These are phyloP conservation scores for Trichogramma pretiosum DNA, from an alignment of 1,140 invertebrate genomes.

Conservation along the genomic window DNA sequence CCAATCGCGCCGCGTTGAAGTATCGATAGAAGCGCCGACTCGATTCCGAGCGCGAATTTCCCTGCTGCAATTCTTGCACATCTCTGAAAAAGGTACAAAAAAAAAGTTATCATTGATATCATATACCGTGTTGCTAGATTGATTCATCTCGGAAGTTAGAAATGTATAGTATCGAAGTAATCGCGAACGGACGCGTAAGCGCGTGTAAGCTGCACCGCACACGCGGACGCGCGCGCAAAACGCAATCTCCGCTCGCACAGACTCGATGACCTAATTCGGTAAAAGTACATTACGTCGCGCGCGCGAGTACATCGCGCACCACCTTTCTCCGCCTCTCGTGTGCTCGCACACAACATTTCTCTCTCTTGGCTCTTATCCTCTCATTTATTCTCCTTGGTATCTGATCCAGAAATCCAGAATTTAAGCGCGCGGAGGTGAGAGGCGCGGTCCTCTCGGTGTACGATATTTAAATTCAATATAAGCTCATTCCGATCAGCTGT, in stretches of 20 bases:
- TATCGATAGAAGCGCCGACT: slow-evolving; percentile 70
- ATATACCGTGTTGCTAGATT: background rate
- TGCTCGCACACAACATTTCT: no score
- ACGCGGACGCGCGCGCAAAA: slow-evolving; percentile 17
- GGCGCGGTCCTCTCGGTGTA: no score
- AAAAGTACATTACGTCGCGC: slow-evolving; percentile 15
- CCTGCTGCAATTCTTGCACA: slow-evolving; percentile 59
- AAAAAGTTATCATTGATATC: background rate
- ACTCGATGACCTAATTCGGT: slow-evolving; percentile 33
- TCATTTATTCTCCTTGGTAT: no score
- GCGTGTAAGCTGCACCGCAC: no score
- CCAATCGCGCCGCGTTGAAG: slow-evolving; percentile 68
- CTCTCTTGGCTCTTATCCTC: no score
- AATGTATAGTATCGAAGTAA: slow-evolving; percentile 11
- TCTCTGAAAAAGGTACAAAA: slow-evolving; percentile 59
- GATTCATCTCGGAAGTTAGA: background rate
- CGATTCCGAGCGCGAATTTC: slow-evolving; percentile 46
- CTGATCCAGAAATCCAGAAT: slow-evolving; percentile 20
- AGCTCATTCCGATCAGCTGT: no score
- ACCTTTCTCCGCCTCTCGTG: slow-evolving; percentile 34
- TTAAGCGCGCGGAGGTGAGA: no score
- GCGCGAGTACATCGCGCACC: slow-evolving; percentile 7
- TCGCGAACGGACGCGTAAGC: slow-evolving; percentile 18
- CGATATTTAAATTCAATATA: no score
- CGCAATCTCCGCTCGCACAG: no score